Base-by-base conservation (phyloP, 2,888 invertebrate species). In the Agapetus fuscipes region DNA sequence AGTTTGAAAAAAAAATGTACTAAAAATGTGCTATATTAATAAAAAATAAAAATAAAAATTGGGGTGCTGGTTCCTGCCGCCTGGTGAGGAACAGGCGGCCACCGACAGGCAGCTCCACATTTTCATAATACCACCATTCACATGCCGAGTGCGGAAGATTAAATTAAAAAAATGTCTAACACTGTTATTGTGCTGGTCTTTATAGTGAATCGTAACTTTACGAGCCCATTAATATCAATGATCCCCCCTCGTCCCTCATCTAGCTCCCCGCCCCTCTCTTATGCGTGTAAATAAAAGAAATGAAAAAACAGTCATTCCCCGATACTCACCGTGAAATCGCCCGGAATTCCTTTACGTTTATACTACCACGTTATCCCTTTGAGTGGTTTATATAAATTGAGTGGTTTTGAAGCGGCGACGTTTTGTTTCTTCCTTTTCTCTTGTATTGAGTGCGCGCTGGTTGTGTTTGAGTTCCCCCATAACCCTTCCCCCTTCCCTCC, bases 331-430 rank as follows among this genome's bases (percentile, higher is more conserved):
- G 44, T 44, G 44, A 44, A 44, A 44, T 44, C 41, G 38, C 37
- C 37, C 35, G 34, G 38, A 40, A 41, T 44, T 44, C 34, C 34
- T 34, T 43, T 44, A n/a, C 37, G 37, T 40, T 40, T 25, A 34
- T 41, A 24, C 43, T 41, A 24, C 43, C 32, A 17, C 37, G 28
- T 20, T 40, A 39, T 43, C 39, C 39, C 20, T 29, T 33, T 20
- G 37, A 43, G 43, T 34, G 39, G 39, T 43, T 39, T 39, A 36
- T 39, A 37, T 39, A 39, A 43, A 43, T 43, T 43, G 43, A 43
- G 43, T 39, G 43, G 43, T 43, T 39, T 39, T 24, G 25, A 29
- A 26, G 15, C 39, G 38, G 13, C 30, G 25, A 29, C 31, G 25
- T 25, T 32, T 24, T 29, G 17, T 27, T 39, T 33, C 3, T 24